These are phyloP conservation scores for Macropodus opercularis DNA, from an alignment of 2,797 vertebrate species.

Conservation along the genomic window DNA sequence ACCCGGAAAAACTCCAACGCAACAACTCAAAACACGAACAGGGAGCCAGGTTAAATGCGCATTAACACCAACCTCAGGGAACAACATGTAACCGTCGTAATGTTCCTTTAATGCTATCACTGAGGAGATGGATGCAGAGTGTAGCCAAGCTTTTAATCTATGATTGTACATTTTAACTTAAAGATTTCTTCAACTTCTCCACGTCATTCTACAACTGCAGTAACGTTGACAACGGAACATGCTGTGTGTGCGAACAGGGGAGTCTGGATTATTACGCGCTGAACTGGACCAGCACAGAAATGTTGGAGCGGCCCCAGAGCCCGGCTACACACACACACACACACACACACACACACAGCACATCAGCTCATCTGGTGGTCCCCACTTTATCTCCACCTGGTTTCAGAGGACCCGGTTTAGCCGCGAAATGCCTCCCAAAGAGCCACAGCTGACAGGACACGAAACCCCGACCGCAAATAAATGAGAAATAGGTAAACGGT, in stretches of 20 bases:
- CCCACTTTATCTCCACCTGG: slow-evolving; percentile 31
- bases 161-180: no score
- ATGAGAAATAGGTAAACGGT: slow-evolving; percentile 67
- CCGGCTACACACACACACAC: slow-evolving; percentile 30
- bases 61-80: not conserved
- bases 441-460: slow-evolving; percentile 42
- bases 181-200: not conserved
- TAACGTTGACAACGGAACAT: not conserved
- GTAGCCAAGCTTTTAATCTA: no score
- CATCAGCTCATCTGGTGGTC: slow-evolving; percentile 46
- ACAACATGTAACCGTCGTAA: not conserved
- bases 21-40: slow-evolving; percentile 33
- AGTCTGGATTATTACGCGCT: slow-evolving; percentile 12
- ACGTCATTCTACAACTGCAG: not conserved
- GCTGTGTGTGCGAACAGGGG: slow-evolving; percentile 5
- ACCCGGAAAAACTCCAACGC: slow-evolving; percentile 42
- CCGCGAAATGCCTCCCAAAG: slow-evolving; percentile 58
- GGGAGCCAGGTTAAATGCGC: not conserved
- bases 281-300: slow-evolving; percentile 29
- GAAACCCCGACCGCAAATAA: slow-evolving; percentile 47
- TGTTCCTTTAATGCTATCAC: not conserved
- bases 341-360: slow-evolving; percentile 14
- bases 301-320: slow-evolving; percentile 53
- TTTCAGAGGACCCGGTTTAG: slow-evolving; percentile 35
- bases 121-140: no score